phyloP scores from a whole-genome alignment of 2,113 vertebrate genomes.

The Theristicus caerulescens region DNA sequence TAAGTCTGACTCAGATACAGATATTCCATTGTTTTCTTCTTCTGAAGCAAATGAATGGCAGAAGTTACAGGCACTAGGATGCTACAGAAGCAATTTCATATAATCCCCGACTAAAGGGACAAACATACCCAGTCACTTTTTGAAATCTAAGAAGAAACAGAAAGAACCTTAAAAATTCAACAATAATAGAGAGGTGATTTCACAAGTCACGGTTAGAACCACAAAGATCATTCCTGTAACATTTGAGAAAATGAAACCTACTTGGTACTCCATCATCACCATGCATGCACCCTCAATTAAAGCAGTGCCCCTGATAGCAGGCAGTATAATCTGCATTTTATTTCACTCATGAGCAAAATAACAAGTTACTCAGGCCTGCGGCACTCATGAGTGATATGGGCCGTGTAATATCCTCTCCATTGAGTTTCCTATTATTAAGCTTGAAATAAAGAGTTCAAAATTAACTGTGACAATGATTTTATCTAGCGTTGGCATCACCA shows the following conservation, averaged over 20 bases:
- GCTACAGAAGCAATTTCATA: not conserved
- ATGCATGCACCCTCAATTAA: constrained; percentile 76
- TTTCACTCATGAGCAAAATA: constrained; percentile 86
- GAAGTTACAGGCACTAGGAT: not conserved
- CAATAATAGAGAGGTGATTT: not conserved
- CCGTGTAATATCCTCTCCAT: constrained; percentile 86
- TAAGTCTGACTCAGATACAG: not conserved
- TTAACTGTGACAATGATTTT: constrained; percentile 88
- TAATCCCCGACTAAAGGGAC: not conserved
- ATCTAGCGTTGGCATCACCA: constrained; percentile 79
- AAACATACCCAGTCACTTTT: not conserved
- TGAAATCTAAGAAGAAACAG: not conserved
- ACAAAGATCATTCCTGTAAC: constrained; percentile 39
- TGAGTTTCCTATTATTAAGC: constrained; percentile 87
- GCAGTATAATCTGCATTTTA: constrained; percentile 85
- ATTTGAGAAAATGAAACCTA: constrained; percentile 62
- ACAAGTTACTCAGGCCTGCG: constrained; percentile 86
- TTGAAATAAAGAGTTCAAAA: constrained; percentile 88
- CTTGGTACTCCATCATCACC: constrained; percentile 51
- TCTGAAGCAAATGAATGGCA: not conserved
- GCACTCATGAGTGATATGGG: constrained; percentile 86
- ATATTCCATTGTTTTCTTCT: constrained; percentile 26
- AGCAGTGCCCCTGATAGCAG: constrained; percentile 78
- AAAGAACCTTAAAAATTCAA: constrained; percentile 15
- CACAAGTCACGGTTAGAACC: constrained; percentile 29